Evolutionary conservation across 2,113 vertebrate species (phyloP).

Genomic region (Accipiter cooperii): DNA sequence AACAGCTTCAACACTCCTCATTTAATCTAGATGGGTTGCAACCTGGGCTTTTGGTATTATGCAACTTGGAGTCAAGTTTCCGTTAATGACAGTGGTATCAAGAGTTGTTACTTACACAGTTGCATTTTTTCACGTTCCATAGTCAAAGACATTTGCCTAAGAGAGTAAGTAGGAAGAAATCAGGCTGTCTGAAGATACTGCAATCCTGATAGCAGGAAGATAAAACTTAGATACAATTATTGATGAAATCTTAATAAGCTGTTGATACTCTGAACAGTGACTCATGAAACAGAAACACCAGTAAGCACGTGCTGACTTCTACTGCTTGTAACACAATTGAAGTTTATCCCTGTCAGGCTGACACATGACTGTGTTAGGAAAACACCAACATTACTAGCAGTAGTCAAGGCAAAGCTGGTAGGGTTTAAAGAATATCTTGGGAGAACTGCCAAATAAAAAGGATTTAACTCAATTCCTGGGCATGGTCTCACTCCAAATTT

Average conservation of each 20-base stretch:
- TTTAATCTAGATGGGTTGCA: neutral
- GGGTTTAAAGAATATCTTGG: neutral
- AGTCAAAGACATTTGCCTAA: neutral
- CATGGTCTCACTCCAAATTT: neutral
- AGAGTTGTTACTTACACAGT: neutral
- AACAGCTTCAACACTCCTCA: neutral
- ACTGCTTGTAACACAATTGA: neutral
- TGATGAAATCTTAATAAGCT: neutral
- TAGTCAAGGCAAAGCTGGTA: neutral
- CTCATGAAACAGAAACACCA: neutral
- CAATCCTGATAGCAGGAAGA: neutral
- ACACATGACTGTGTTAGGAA: neutral
- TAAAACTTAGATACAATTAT: neutral
- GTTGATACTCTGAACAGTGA: neutral
- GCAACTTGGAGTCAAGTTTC: neutral
- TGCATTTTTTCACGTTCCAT: neutral
- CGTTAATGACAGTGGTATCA: neutral
- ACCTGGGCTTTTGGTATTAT: neutral
- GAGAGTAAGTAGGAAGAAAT: neutral
- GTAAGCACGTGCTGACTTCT: neutral
- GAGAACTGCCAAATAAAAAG: neutral
- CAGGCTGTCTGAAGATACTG: neutral
- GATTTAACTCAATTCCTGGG: neutral
- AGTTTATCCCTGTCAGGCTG: neutral
- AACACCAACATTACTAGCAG: neutral